These are phyloP conservation scores for Planococcus citri DNA, from an alignment of 1,140 invertebrate genomes.

Conservation along the genomic window DNA sequence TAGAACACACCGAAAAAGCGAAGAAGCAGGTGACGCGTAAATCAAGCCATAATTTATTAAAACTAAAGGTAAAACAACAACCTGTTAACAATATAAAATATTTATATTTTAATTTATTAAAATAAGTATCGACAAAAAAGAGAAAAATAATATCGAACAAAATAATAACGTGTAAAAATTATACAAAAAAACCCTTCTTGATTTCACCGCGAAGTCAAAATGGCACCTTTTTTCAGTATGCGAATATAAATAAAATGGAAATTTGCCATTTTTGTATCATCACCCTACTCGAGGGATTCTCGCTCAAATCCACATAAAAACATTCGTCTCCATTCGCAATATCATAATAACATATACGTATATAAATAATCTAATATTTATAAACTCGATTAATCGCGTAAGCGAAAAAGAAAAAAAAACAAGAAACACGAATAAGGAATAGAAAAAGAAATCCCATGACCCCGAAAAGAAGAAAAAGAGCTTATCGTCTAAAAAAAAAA, in stretches of 20 bases:
- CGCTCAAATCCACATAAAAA: too few relatives aligned
- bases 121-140: not conserved
- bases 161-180: not conserved
- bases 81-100: conserved; percentile 2
- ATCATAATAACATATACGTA: too few relatives aligned
- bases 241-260: not conserved
- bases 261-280: too few relatives aligned
- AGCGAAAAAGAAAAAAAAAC: not conserved
- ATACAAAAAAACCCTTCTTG: not conserved
- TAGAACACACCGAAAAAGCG: not conserved
- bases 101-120: not conserved
- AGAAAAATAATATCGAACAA: not conserved
- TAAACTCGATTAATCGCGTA: too few relatives aligned
- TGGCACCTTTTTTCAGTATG: not conserved
- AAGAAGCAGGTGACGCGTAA: not conserved
- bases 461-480: not conserved
- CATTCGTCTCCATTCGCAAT: too few relatives aligned
- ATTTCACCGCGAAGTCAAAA: not conserved
- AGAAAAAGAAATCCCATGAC: not conserved
- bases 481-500: not conserved
- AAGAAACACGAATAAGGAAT: not conserved
- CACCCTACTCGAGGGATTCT: not conserved
- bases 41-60: not conserved
- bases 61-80: conserved; percentile 1
- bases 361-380: too few relatives aligned